Evolutionary conservation across 1,140 invertebrate genomes (phyloP).

Genomic region (Anastrepha obliqua): DNA sequence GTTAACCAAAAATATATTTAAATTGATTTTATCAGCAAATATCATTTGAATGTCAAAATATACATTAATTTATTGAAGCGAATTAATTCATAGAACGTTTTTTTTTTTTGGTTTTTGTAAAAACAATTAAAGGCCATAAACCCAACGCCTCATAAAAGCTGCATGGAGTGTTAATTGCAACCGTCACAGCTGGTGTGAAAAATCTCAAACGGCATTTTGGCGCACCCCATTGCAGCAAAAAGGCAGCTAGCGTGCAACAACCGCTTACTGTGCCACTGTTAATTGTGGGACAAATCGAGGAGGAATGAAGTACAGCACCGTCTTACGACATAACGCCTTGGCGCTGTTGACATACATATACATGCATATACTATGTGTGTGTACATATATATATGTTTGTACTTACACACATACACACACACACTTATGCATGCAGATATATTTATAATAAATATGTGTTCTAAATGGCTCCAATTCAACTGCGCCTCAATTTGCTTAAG

Average conservation of each 20-base stretch:
- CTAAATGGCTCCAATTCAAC: background rate
- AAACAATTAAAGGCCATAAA: background rate
- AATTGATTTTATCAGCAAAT: constrained; percentile 20
- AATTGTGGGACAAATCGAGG: too few species aligned
- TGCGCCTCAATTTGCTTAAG: constrained; percentile 46
- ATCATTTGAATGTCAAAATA: constrained; percentile 25
- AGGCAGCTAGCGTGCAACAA: background rate
- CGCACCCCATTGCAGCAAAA: background rate
- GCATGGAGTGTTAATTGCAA: constrained; percentile 35
- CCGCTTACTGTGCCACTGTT: background rate
- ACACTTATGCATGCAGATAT: background rate
- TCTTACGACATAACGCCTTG: too few species aligned
- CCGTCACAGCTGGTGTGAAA: constrained; percentile 35
- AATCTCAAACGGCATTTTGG: constrained; percentile 9
- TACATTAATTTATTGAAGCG: constrained; percentile 26
- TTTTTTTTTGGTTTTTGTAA: too few species aligned
- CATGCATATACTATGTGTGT: too few species aligned
- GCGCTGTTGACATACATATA: background rate
- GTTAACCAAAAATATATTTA: background rate
- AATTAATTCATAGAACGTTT: background rate
- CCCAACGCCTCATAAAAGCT: background rate
- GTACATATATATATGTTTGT: background rate
- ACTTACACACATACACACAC: background rate
- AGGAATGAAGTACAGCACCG: too few species aligned
- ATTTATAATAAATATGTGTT: background rate